These are phyloP conservation scores for Chalcis sispes DNA, from an alignment of 2,888 invertebrate species.

Conservation along the genomic window DNA sequence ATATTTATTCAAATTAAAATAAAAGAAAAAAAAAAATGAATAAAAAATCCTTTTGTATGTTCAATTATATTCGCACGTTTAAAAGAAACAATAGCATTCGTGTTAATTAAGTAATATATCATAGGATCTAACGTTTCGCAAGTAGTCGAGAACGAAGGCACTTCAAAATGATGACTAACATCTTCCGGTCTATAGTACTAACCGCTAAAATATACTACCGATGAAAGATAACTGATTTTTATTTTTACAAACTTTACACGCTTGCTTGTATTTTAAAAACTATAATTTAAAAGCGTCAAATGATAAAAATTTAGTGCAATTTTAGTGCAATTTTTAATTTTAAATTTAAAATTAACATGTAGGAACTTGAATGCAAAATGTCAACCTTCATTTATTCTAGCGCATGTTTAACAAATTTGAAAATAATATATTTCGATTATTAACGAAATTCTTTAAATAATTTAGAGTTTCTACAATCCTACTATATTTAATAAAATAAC, in stretches of 20 bases:
- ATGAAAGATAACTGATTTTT: conserved; percentile 6
- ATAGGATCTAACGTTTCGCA: conserved; percentile 7
- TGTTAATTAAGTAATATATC: conserved; percentile 11
- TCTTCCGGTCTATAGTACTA: conserved; percentile 7
- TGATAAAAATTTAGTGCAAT: not conserved
- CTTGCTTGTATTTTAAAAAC: not conserved
- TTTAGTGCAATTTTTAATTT: too few relatives aligned
- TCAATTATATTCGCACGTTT: conserved; percentile 1
- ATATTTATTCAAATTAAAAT: not conserved
- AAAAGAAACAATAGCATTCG: conserved; percentile 1
- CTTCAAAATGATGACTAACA: conserved; percentile 13
- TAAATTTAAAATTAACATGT: too few relatives aligned
- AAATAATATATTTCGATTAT: too few relatives aligned
- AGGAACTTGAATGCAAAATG: too few relatives aligned
- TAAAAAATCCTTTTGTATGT: not conserved
- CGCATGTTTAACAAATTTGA: too few relatives aligned
- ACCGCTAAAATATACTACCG: not conserved
- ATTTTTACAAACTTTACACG: not conserved
- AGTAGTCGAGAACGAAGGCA: conserved; percentile 10
- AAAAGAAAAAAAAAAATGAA: not conserved
- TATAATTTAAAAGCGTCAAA: not conserved
- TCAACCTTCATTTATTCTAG: too few relatives aligned
- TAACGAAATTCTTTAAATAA: too few relatives aligned
- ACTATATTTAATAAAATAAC: too few relatives aligned
- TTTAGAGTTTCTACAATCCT: too few relatives aligned